Evolutionary conservation across 2,797 vertebrate species (phyloP).

Genomic region (Manis crassicaudata): DNA sequence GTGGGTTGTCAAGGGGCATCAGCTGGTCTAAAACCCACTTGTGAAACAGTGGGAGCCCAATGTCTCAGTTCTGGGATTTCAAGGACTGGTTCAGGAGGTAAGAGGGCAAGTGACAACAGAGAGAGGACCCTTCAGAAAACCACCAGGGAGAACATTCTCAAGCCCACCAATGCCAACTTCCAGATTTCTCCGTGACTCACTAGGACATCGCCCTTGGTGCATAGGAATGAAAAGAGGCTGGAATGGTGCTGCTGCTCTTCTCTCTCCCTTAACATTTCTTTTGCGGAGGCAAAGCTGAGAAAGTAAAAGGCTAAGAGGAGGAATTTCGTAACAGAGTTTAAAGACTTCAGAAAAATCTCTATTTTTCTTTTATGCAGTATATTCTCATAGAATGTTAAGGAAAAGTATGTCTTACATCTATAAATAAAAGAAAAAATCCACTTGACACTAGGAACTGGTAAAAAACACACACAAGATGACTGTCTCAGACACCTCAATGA

Average conservation of each 20-base stretch:
- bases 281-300: background rate
- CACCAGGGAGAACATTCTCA: no score
- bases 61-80: background rate
- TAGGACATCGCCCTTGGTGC: accelerated
- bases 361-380: background rate
- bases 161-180: background rate
- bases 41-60: background rate
- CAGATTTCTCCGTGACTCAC: background rate
- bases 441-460: background rate
- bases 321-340: background rate
- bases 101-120: background rate
- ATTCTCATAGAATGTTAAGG: background rate
- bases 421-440: background rate
- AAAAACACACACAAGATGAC: background rate
- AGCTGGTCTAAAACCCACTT: no score
- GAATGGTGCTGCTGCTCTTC: accelerated
- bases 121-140: background rate
- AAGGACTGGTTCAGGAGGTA: background rate
- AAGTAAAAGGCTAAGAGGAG: background rate
- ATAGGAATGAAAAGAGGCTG: background rate
- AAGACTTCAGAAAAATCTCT: background rate
- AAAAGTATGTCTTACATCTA: background rate
- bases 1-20: accelerated
- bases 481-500: no score
- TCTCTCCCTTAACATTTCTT: background rate